Conservation (phyloP, 2,888 invertebrate species). For the Apamea monoglypha region DNA sequence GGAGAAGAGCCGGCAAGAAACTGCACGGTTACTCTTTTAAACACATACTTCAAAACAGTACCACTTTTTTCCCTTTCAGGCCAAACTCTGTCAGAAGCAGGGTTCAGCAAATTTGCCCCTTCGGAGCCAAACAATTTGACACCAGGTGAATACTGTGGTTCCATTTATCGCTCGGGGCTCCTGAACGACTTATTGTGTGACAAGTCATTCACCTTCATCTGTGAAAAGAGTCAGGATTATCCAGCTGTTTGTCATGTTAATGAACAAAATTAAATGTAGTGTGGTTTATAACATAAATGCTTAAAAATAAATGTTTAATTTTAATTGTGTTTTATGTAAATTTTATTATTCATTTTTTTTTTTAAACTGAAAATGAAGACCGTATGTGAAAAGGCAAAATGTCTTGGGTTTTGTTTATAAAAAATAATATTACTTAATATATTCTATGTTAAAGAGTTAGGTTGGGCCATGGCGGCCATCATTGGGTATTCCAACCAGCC, state of each 20-base stretch:
- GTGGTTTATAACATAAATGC: not conserved
- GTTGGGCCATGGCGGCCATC: too few species aligned
- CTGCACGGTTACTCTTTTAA: too few species aligned
- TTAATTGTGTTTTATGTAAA: not conserved
- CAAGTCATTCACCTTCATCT: slow-evolving; percentile 36
- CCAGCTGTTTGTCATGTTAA: slow-evolving; percentile 31
- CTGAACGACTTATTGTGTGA: slow-evolving; percentile 73
- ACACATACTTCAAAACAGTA: not conserved
- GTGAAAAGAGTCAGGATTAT: slow-evolving; percentile 48
- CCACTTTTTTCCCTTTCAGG: slow-evolving; percentile 64
- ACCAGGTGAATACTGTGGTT: slow-evolving; percentile 71
- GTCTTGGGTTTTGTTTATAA: too few species aligned
- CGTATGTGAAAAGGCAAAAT: too few species aligned
- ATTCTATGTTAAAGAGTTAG: too few species aligned
- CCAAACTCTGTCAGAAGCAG: slow-evolving; percentile 70
- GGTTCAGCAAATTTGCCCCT: slow-evolving; percentile 70
- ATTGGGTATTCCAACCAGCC: too few species aligned
- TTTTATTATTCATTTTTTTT: not conserved
- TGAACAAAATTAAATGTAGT: not conserved
- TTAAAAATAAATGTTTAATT: not conserved
- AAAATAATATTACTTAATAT: too few species aligned
- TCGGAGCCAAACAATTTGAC: slow-evolving; percentile 72
- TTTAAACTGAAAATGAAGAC: not conserved
- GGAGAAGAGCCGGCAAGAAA: too few species aligned
- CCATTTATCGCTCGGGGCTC: slow-evolving; percentile 66